Evolutionary conservation across 2,888 invertebrate genomes (phyloP).

Genomic region (Hypomecis atomaria): DNA sequence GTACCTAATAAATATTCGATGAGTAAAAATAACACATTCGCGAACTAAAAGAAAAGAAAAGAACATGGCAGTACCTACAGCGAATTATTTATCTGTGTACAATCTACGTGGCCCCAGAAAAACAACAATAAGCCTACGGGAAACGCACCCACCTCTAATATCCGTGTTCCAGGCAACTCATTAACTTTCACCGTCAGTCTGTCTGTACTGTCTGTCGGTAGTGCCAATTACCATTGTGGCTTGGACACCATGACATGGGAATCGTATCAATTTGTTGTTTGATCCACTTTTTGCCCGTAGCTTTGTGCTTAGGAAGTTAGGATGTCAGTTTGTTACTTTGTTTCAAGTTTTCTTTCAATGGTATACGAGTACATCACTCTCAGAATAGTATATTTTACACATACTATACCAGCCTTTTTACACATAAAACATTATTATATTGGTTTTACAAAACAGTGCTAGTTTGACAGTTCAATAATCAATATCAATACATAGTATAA

Average conservation of each 20-base stretch:
- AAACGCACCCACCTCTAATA: slow-evolving; percentile 24
- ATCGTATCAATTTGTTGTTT: slow-evolving; percentile 23
- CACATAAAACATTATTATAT: no score
- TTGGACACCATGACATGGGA: slow-evolving; percentile 23
- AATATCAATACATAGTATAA: no score
- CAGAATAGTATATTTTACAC: no score
- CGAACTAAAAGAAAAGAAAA: no score
- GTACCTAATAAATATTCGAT: no score
- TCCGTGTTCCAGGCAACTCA: slow-evolving; percentile 35
- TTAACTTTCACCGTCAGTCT: slow-evolving; percentile 41
- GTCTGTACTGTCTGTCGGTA: slow-evolving; percentile 17
- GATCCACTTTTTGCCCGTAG: slow-evolving; percentile 13
- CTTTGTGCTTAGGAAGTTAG: slow-evolving; percentile 1
- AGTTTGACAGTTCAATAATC: no score
- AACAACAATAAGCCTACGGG: slow-evolving; percentile 28
- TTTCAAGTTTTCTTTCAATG: not conserved
- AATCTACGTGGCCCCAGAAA: not conserved
- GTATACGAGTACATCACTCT: no score
- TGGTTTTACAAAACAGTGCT: no score
- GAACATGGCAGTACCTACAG: not conserved
- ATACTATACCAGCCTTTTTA: no score
- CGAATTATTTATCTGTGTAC: not conserved
- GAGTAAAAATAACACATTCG: no score
- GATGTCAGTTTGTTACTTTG: not conserved
- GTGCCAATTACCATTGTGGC: slow-evolving; percentile 25